Base-by-base conservation (phyloP, 53 echinoderm and acorn worm genomes). In the Astropecten irregularis region DNA sequence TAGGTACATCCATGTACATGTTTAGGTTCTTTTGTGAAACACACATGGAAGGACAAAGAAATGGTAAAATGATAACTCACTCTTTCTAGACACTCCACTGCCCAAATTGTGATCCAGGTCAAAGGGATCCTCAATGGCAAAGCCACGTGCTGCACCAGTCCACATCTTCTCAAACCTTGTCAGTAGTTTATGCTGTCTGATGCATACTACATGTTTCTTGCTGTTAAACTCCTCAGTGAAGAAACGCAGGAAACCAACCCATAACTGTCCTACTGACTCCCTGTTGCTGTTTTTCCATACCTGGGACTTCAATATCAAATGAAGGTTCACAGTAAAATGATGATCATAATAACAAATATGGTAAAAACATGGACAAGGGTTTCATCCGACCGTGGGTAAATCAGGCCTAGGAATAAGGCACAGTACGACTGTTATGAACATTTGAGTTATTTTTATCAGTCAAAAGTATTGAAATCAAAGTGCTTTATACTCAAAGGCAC, bases 131-230 rank as follows among this genome's bases (percentile, higher is more conserved):
- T 95, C 95, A 2, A 95, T 91, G 28, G 95, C 91, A 73, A 93
- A 83, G 21, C 93, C 91, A 15, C 86, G 82, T 33, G 84, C 70
- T 20, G 87, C 74, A 13, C 90, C 87, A 65, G 90, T 91, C 95
- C 95, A 95, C 81, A 95, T 91, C 87, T 95, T 95, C 81, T 95
- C 93, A 74, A 95, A 95, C 44, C 93, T 56, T 27, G 95, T 93
- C 53, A 95, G 89, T 13, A 68, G 91, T 52, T 89, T 79, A 27
- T 77, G 50, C 68, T 93, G 95, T 35, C 89, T 83, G 46, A 89
- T 93, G 71, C 91, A 89, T 72, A 95, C 88, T 66, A 95, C 95
- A 39, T 91, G 63, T 87, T 93, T 90, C 51, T 68, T 92, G 82
- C 73, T 84, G 69, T 93, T 87, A 87, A 95, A 95, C 33, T 86